phyloP scores from a whole-genome alignment of 2,888 invertebrate genomes.

The Teinopalpus imperialis region DNA sequence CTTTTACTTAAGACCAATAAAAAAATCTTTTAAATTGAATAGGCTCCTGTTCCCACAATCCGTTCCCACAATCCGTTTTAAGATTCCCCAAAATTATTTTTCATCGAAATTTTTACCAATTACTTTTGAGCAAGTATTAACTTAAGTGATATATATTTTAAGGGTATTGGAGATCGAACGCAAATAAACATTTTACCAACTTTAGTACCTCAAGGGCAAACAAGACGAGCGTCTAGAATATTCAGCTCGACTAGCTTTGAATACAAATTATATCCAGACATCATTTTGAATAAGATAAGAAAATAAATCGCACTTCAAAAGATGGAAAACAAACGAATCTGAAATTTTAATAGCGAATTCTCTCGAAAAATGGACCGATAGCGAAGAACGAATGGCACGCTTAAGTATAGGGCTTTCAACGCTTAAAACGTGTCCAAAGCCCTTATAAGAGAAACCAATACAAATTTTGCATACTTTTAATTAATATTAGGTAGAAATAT shows the following conservation, averaged over 20 bases:
- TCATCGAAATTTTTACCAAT: no score
- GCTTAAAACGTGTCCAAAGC: conserved; percentile 14
- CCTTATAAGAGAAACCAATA: background rate
- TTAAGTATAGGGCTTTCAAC: conserved; percentile 6
- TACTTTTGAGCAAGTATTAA: conserved; percentile 2
- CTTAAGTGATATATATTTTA: conserved; percentile 5
- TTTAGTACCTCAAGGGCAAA: conserved; percentile 19
- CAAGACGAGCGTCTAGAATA: conserved; percentile 11
- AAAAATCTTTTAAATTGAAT: no score
- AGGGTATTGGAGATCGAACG: background rate
- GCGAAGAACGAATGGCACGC: conserved; percentile 23
- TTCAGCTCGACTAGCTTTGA: conserved; percentile 17
- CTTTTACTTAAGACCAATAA: no score
- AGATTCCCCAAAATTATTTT: no score
- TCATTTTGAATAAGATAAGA: conserved; percentile 18
- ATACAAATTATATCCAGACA: conserved; percentile 24
- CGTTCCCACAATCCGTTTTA: no score
- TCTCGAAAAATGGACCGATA: conserved; percentile 14
- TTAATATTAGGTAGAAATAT: background rate
- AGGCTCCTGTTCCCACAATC: no score
- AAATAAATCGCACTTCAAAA: conserved; percentile 26
- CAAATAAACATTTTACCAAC: conserved; percentile 8
- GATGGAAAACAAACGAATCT: conserved; percentile 29
- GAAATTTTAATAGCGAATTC: conserved; percentile 29
- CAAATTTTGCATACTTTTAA: conserved; percentile 2